Conservation (phyloP, 1,140 invertebrate species). For the Proales similis region DNA sequence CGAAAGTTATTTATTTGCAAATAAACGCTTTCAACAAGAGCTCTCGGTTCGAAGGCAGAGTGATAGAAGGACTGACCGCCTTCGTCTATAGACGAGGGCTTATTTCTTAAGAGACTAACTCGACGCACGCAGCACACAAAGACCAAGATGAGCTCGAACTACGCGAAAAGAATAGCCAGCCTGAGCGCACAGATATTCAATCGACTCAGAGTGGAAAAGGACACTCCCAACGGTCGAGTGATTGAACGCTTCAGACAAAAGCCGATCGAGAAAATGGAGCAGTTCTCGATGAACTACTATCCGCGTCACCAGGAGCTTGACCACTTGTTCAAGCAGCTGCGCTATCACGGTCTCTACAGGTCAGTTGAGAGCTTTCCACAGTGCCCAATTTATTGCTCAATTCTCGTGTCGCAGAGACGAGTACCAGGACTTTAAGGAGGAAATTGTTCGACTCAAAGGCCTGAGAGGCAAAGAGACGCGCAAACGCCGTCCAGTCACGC, state of each 20-base stretch:
- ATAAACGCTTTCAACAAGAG: too few species aligned
- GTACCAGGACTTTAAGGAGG: slow-evolving; percentile 24
- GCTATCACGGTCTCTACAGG: slow-evolving; percentile 28
- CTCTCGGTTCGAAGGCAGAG: too few species aligned
- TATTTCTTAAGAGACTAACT: too few species aligned
- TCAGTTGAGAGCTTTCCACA: not conserved
- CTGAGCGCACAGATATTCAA: slow-evolving; percentile 33
- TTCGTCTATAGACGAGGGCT: too few species aligned
- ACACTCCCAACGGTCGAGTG: slow-evolving; percentile 29
- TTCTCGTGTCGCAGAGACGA: slow-evolving; percentile 26
- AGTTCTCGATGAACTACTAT: slow-evolving; percentile 37
- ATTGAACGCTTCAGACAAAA: slow-evolving; percentile 29
- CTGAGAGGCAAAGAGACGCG: slow-evolving; percentile 26
- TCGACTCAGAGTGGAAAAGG: slow-evolving; percentile 3
- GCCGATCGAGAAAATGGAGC: slow-evolving; percentile 30
- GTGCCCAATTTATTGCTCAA: not conserved
- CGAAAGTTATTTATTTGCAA: too few species aligned
- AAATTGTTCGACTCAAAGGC: slow-evolving; percentile 30
- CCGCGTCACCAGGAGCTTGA: slow-evolving; percentile 29
- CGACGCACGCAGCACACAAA: too few species aligned
- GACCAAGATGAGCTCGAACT: slow-evolving; percentile 30
- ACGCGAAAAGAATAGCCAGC: slow-evolving; percentile 27
- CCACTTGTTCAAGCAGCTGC: slow-evolving; percentile 28
- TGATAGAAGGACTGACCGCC: too few species aligned
- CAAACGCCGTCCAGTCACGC: not conserved